These are phyloP conservation scores for Muscicapa adusta DNA, from an alignment of 2,113 vertebrate species.

Conservation along the genomic window DNA sequence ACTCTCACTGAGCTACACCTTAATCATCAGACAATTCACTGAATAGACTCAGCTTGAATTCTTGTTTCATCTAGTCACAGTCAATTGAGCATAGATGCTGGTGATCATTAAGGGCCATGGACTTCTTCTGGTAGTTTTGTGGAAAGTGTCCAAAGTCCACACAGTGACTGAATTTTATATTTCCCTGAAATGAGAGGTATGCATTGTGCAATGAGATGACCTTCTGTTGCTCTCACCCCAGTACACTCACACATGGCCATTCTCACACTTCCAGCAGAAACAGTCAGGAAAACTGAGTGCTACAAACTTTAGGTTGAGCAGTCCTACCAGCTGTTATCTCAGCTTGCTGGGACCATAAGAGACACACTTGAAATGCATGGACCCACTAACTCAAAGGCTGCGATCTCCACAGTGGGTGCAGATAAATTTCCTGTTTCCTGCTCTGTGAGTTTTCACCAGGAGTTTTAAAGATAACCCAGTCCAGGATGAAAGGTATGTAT, in stretches of 20 bases:
- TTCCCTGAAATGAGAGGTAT: constrained; percentile 29
- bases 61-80: constrained; percentile 65
- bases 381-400: background rate
- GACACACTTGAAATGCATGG: background rate
- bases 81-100: constrained; percentile 61
- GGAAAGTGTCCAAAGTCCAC: constrained; percentile 48
- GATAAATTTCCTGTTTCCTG: background rate
- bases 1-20: constrained; percentile 59
- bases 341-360: background rate
- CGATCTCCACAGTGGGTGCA: background rate
- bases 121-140: constrained; percentile 58
- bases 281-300: background rate
- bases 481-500: background rate
- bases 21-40: constrained; percentile 65
- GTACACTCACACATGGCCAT: background rate
- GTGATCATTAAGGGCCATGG: constrained; percentile 66
- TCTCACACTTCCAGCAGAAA: background rate
- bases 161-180: constrained; percentile 49
- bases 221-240: background rate
- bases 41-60: constrained; percentile 60
- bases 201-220: background rate
- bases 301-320: background rate
- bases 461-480: background rate
- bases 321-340: background rate
- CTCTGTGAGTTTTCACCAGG: background rate